Evolutionary conservation across 2,797 vertebrate species (phyloP).

Genomic region (Neostethus bicornis): DNA sequence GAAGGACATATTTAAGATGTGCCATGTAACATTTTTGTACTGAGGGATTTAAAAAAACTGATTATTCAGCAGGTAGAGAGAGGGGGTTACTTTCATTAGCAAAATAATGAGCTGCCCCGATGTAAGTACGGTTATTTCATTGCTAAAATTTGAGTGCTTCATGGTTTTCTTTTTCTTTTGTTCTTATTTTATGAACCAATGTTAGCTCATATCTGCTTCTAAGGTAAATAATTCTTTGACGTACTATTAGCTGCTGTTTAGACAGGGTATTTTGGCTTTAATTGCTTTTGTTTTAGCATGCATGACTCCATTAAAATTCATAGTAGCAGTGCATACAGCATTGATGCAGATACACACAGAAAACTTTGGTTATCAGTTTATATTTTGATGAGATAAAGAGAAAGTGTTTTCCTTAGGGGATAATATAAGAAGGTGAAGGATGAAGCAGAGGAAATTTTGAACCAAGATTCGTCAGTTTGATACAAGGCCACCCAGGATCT

Average conservation of each 20-base stretch:
- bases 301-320: conserved; percentile 53
- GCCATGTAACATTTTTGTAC: background rate
- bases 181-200: background rate
- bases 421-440: background rate
- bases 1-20: background rate
- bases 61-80: background rate
- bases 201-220: background rate
- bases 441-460: conserved; percentile 24
- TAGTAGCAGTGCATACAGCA: conserved; percentile 55
- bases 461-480: conserved; percentile 41
- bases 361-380: conserved; percentile 33
- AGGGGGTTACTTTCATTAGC: background rate
- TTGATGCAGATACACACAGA: background rate
- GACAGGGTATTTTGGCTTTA: background rate
- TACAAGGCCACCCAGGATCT: conserved; percentile 18
- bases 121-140: background rate
- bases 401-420: conserved; percentile 35
- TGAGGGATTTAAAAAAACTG: background rate
- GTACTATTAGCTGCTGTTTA: conserved; percentile 1
- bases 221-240: background rate
- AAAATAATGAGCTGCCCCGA: background rate
- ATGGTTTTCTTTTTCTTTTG: no score
- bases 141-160: background rate
- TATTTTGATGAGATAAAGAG: conserved; percentile 54
- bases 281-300: conserved; percentile 18